Conservation (phyloP, 1,140 invertebrate species). For the Odontomachus brunneus region DNA sequence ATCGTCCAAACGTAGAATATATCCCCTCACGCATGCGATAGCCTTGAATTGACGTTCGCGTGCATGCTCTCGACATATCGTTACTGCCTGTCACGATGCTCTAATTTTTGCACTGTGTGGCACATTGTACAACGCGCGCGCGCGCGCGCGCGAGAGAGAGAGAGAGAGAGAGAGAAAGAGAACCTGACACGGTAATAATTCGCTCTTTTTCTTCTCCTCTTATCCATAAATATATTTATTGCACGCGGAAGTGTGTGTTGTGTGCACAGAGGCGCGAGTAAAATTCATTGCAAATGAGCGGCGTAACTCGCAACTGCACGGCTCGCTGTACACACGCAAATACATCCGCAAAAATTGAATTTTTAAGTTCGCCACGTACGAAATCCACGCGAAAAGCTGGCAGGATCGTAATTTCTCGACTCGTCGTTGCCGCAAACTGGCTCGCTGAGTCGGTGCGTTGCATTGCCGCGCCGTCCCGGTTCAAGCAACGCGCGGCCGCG, state of each 20-base stretch:
- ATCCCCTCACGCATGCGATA: constrained; percentile 46
- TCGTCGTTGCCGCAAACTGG: neutral
- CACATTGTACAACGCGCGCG: constrained; percentile 4
- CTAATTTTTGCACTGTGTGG: constrained; percentile 45
- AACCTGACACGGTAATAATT: constrained; percentile 3
- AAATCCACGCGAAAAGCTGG: no score
- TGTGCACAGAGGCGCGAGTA: no score
- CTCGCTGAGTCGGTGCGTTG: constrained; percentile 17
- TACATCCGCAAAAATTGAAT: no score
- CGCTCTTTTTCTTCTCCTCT: no score
- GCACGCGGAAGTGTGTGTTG: no score
- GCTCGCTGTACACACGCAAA: no score
- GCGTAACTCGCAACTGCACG: no score
- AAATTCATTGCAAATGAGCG: no score
- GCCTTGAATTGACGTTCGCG: constrained; percentile 59
- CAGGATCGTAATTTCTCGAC: neutral
- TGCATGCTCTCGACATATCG: constrained; percentile 53
- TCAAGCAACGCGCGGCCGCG: neutral
- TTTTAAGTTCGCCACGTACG: no score
- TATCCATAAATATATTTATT: no score
- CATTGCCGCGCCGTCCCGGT: neutral
- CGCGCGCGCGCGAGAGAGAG: no score
- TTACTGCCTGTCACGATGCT: constrained; percentile 53
- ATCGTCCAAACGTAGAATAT: constrained; percentile 49
- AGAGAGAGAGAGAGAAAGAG: no score